A percentile compares a stretch with the other conserved stretches of the same genome.
Conservation (phyloP, 2,888 invertebrate genomes). For the Acrobasis suavella region DNA sequence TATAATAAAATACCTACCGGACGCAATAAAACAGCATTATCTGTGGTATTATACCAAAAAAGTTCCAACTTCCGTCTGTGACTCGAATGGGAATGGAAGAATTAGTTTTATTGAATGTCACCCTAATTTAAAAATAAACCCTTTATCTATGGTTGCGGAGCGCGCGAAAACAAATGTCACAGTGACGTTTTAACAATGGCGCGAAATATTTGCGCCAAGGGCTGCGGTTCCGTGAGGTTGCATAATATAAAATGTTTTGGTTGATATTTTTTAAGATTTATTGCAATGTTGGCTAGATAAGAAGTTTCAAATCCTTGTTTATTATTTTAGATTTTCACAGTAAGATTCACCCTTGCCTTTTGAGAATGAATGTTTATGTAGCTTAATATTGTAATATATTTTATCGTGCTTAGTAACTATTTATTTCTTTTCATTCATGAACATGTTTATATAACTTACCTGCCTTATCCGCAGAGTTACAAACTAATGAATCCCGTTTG, state of each 20-base stretch:
- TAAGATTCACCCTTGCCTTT: neutral
- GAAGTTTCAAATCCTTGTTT: conserved; percentile 1
- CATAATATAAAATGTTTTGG: conserved; percentile 25
- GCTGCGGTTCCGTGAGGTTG: conserved; percentile 28
- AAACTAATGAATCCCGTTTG: too few relatives aligned
- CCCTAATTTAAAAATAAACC: conserved; percentile 47
- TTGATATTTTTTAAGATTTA: conserved; percentile 12
- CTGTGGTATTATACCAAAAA: conserved; percentile 45
- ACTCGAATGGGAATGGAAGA: conserved; percentile 67
- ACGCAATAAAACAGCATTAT: conserved; percentile 61
- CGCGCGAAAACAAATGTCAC: conserved; percentile 63
- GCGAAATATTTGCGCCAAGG: conserved; percentile 34
- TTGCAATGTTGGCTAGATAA: conserved; percentile 3
- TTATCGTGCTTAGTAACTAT: too few relatives aligned
- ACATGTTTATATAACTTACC: too few relatives aligned
- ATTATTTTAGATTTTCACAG: neutral
- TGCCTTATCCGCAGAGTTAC: too few relatives aligned
- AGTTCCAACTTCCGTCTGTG: conserved; percentile 65
- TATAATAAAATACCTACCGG: conserved; percentile 51
- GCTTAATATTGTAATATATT: neutral
- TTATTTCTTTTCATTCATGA: too few relatives aligned
- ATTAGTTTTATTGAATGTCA: conserved; percentile 54
- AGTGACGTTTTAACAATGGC: conserved; percentile 63
- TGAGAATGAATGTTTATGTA: neutral
- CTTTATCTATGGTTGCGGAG: conserved; percentile 65